Percentiles rank a stretch among this genome's conserved stretches.
Conservation (phyloP, 2,888 invertebrate species). For the Harpagoxenus sublaevis region DNA sequence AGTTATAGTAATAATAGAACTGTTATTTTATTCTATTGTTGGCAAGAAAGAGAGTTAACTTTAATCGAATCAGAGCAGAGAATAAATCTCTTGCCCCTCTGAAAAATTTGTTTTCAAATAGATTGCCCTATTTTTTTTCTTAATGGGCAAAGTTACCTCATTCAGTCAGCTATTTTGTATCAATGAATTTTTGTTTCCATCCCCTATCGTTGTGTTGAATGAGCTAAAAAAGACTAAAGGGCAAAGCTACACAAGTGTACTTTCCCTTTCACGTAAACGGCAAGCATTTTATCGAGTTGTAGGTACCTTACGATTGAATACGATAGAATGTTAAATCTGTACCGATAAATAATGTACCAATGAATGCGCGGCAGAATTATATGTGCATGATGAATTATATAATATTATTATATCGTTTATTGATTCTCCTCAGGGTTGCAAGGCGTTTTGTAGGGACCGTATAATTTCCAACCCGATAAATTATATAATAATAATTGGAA, state of each 20-base stretch:
- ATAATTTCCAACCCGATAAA: background rate
- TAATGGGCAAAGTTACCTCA: background rate
- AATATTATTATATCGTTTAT: background rate
- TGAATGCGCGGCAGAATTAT: background rate
- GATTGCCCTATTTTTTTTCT: background rate
- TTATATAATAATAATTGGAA: background rate
- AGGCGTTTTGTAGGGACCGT: too few species aligned
- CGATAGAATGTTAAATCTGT: background rate
- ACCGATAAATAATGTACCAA: background rate
- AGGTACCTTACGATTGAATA: background rate
- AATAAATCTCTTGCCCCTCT: background rate
- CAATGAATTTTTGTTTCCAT: constrained; percentile 45
- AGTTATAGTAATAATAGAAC: background rate
- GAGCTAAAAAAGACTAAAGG: constrained; percentile 26
- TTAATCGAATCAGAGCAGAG: background rate
- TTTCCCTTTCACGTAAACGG: constrained; percentile 23
- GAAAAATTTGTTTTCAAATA: constrained; percentile 41
- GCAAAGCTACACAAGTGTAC: background rate
- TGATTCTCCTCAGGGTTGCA: too few species aligned
- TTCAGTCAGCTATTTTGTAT: constrained; percentile 46
- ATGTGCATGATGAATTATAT: background rate
- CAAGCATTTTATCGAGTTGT: constrained; percentile 19
- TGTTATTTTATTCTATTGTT: background rate
- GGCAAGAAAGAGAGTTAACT: background rate
- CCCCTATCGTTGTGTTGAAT: constrained; percentile 37